phyloP scores from a whole-genome alignment of 2,113 vertebrate species.

The Hippocampus comes region DNA sequence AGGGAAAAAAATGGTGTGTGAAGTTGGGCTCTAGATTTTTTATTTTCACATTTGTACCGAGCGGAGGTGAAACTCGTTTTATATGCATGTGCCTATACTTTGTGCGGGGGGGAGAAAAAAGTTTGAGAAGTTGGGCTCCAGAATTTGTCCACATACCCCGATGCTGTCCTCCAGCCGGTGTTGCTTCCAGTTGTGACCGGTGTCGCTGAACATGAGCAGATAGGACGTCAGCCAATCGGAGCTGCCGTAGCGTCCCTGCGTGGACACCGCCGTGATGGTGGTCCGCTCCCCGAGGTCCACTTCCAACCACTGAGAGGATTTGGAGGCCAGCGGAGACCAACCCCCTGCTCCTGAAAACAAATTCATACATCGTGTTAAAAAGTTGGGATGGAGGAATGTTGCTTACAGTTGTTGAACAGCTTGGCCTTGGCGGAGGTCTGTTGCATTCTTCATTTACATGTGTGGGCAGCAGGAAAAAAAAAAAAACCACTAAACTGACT shows the following conservation, averaged over 20 bases:
- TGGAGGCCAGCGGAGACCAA: slow-evolving; percentile 85
- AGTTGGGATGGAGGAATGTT: too few relatives aligned
- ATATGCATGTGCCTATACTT: too few relatives aligned
- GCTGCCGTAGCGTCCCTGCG: slow-evolving; percentile 86
- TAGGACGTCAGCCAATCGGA: slow-evolving; percentile 89
- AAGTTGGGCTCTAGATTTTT: neutral
- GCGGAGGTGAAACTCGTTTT: too few relatives aligned
- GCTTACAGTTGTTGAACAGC: too few relatives aligned
- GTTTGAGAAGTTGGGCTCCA: neutral
- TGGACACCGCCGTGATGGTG: slow-evolving; percentile 81
- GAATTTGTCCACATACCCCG: slow-evolving; percentile 75
- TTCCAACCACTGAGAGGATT: slow-evolving; percentile 86
- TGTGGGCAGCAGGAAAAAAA: too few relatives aligned
- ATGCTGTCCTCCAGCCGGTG: slow-evolving; percentile 86
- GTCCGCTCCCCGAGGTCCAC: slow-evolving; percentile 83
- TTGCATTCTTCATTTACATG: too few relatives aligned
- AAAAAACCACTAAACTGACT: too few relatives aligned
- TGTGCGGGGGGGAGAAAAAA: neutral
- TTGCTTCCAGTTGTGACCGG: slow-evolving; percentile 87
- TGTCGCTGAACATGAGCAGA: slow-evolving; percentile 88
- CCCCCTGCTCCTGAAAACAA: slow-evolving; percentile 84
- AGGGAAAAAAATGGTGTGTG: neutral
- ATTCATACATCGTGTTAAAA: neutral
- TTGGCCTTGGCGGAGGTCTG: too few relatives aligned
- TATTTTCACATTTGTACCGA: too few relatives aligned